A percentile compares a stretch with the other conserved stretches of the same genome.
Evolutionary conservation across 2,113 vertebrate genomes (phyloP).

Genomic region (Melanotaenia duboulayi): DNA sequence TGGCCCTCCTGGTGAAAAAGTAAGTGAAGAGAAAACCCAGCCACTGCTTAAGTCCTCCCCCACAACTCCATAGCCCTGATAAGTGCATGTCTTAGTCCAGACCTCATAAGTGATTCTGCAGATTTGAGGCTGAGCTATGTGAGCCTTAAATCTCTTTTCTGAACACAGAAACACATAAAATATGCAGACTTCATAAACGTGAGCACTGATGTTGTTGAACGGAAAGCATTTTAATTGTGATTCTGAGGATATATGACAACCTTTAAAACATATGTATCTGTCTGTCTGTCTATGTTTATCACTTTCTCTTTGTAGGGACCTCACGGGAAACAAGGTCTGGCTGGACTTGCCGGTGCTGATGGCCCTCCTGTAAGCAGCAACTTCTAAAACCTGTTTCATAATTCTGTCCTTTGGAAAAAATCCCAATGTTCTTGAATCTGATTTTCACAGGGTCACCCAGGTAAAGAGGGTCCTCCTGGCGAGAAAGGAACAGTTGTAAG

Average conservation of each 20-base stretch:
- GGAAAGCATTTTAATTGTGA: conserved; percentile 5
- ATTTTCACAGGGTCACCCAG: conserved; percentile 91
- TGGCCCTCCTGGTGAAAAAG: conserved; percentile 97
- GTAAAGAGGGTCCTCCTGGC: conserved; percentile 95
- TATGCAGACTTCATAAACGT: conserved; percentile 4
- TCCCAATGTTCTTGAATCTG: not conserved
- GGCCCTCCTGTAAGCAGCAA: conserved; percentile 92
- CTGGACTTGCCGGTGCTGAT: conserved; percentile 91
- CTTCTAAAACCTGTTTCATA: not conserved
- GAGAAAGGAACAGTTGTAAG: conserved; percentile 93
- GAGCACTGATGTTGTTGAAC: conserved; percentile 19
- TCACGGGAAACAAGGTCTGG: conserved; percentile 91
- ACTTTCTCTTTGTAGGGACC: conserved; percentile 87
- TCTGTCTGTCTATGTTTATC: conserved; percentile 11
- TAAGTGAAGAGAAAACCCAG: conserved; percentile 77
- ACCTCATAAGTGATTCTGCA: conserved; percentile 77
- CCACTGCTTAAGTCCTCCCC: conserved; percentile 19
- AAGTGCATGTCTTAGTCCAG: conserved; percentile 59
- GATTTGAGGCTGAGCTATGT: conserved; percentile 55
- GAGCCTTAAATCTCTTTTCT: conserved; percentile 34
- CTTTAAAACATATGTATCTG: conserved; percentile 8
- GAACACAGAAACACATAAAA: conserved; percentile 29
- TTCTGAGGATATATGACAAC: not conserved
- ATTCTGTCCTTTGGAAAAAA: conserved; percentile 3
- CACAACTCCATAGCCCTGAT: conserved; percentile 37